Evolutionary conservation across 2,113 vertebrate genomes (phyloP).

Genomic region (Oreotrochilus melanogaster): DNA sequence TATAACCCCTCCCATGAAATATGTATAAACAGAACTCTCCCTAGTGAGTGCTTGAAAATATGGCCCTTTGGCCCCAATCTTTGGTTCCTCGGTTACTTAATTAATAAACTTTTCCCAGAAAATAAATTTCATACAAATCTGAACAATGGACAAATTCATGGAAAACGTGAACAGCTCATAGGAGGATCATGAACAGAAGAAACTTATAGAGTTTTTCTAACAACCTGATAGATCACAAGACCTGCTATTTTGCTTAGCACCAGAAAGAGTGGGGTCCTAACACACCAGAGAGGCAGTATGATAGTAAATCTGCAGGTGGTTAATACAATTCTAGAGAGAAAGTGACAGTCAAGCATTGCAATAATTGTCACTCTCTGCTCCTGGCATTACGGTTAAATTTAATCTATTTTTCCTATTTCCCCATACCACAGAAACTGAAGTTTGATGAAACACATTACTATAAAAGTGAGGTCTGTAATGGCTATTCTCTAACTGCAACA

Average conservation of each 20-base stretch:
- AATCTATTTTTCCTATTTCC: neutral
- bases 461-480: neutral
- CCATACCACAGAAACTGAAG: neutral
- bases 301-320: neutral
- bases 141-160: conserved; percentile 63
- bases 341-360: neutral
- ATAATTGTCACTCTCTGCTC: neutral
- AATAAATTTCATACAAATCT: conserved; percentile 48
- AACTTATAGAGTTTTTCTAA: conserved; percentile 22
- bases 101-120: conserved; percentile 63
- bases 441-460: neutral
- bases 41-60: conserved; percentile 54
- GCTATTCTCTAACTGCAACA: neutral
- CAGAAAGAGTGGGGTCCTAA: neutral
- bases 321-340: neutral
- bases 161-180: conserved; percentile 40
- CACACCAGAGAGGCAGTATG: neutral
- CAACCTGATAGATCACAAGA: neutral
- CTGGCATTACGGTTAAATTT: neutral
- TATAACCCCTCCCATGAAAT: conserved; percentile 70
- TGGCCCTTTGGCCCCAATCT: conserved; percentile 51
- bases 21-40: conserved; percentile 70
- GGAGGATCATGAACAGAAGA: neutral
- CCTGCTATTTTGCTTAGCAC: neutral
- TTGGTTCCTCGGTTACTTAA: conserved; percentile 49